phyloP scores from a whole-genome alignment of 64 coral and sea anemone species.

The Montipora efflorescens region DNA sequence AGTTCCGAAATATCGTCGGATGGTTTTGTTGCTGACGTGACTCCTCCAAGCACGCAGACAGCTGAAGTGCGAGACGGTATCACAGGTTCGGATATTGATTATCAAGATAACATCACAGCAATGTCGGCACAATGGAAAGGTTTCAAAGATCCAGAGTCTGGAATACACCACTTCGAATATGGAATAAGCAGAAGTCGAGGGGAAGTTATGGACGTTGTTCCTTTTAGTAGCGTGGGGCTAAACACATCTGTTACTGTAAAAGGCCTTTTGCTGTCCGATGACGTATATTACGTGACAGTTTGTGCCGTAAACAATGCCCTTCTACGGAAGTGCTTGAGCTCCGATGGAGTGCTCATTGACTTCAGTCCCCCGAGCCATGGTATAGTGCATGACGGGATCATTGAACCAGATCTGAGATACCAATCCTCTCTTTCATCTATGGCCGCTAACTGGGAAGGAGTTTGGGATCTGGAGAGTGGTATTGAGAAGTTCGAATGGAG shows the following conservation, averaged over 20 bases:
- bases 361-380: neutral
- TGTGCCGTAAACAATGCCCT: slow-evolving; percentile 50
- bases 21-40: neutral
- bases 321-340: slow-evolving; percentile 54
- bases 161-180: neutral
- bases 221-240: slow-evolving; percentile 7
- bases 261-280: slow-evolving; percentile 26
- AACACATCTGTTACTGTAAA: slow-evolving; percentile 40
- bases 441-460: neutral
- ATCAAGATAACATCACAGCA: neutral
- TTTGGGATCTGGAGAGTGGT: slow-evolving; percentile 82
- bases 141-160: slow-evolving; percentile 65
- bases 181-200: too few relatives aligned
- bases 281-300: slow-evolving; percentile 38
- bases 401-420: slow-evolving; percentile 79
- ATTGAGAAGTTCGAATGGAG: neutral
- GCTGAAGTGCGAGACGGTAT: too few relatives aligned
- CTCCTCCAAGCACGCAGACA: too few relatives aligned
- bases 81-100: too few relatives aligned
- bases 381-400: slow-evolving; percentile 75
- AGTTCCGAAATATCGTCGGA: slow-evolving; percentile 63
- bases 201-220: slow-evolving; percentile 3
- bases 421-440: neutral
- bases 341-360: neutral
- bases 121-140: slow-evolving; percentile 71